phyloP scores from a whole-genome alignment of 2,888 invertebrate genomes.

The Beris morrisii region DNA sequence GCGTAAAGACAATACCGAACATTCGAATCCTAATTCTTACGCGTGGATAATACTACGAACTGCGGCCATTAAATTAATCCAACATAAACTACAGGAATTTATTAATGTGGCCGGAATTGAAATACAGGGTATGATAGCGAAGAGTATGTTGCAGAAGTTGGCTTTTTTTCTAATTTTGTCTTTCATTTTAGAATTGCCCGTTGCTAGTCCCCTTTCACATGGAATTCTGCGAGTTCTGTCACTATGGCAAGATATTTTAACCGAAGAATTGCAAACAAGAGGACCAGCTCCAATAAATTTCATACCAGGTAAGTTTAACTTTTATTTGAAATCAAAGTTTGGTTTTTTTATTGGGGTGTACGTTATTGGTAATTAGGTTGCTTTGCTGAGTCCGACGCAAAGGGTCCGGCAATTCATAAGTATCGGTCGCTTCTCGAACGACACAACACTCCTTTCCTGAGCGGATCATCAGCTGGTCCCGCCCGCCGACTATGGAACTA shows the following conservation, averaged over 20 bases:
- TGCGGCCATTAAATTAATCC: conserved; percentile 82
- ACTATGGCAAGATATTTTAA: conserved; percentile 85
- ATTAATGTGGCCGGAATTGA: conserved; percentile 87
- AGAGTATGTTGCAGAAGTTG: neutral
- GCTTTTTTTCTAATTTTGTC: conserved; percentile 65
- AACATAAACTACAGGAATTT: conserved; percentile 84
- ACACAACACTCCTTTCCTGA: conserved; percentile 92
- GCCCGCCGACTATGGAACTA: conserved; percentile 88
- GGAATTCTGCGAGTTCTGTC: conserved; percentile 81
- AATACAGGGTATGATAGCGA: conserved; percentile 68
- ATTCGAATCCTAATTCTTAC: conserved; percentile 91
- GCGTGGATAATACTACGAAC: conserved; percentile 94
- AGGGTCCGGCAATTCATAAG: conserved; percentile 87
- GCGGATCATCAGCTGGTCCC: conserved; percentile 71
- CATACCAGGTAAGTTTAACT: conserved; percentile 63
- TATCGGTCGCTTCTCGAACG: conserved; percentile 89
- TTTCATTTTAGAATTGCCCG: conserved; percentile 75
- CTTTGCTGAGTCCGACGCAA: conserved; percentile 73
- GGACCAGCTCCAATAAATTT: conserved; percentile 81
- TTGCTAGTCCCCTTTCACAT: conserved; percentile 91
- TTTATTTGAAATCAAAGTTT: neutral
- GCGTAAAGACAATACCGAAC: conserved; percentile 73
- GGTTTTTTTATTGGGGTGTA: neutral
- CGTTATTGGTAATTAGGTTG: conserved; percentile 61
- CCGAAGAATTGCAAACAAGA: conserved; percentile 73